Evolutionary conservation across 2,888 invertebrate species (phyloP), one percentile per base, ranked within the genome.

Genomic region (Fabriciana adippe): DNA sequence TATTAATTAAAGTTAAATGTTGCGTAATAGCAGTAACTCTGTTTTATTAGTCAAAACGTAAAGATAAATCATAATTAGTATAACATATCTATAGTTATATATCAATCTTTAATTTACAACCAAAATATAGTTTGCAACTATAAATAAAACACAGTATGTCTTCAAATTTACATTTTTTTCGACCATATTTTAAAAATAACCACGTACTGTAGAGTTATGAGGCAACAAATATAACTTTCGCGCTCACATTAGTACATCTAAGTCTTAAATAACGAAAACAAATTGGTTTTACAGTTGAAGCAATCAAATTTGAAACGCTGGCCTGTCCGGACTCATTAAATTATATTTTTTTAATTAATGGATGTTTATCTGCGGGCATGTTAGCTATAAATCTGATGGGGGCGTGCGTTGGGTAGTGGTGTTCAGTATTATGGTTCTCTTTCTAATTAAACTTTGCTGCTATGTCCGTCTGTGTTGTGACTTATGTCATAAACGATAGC

Each of bases 301-400:
- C 74, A 73, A 73, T 73, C 76, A 73, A 74, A 71, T 73, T 74
- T 73, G 70, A 75, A 76, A 72, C 72, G 69, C 73, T 66, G 71
- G 60, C 64, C 72, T 75, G 75, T 76, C 75, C 66, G 80, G 78
- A 79, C 76, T 78, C 78, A 81, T 82, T 85, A 83, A 81, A 84
- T 85, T 83, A 84, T 85, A 86, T 87, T 86, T 92, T 91, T 90
- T 92, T 88, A 92, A 92, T 92, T 91, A 92, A 91, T 91, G 90
- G 85, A 88, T 89, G 85, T 89, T 91, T 92, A 90, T 90, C 90
- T 91, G 80, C 78, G 73, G 86, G 88, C 88, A 80, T 83, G 81
- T 82, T 76, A 76, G 86, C 81, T 81, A 91, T 93, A 93, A 93
- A 92, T 92, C 88, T 86, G 81, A 68, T 73, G 79, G 83, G 90